A percentile compares a stretch with the other conserved stretches of the same genome.
Conservation (phyloP, 2,888 invertebrate genomes). For the Meandrusa payeni region DNA sequence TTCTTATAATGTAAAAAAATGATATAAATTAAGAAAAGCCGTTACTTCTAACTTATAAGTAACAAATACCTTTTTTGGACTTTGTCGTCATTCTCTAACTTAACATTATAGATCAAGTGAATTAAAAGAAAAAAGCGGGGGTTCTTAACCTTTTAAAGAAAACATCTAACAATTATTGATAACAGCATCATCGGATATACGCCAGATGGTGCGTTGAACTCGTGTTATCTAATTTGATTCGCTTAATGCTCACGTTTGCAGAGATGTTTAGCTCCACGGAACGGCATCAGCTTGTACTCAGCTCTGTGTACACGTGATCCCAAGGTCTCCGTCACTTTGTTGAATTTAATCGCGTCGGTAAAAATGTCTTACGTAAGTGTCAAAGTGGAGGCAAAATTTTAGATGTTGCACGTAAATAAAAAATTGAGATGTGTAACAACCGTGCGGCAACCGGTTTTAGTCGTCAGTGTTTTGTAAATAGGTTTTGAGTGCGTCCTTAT, state of each 20-base stretch:
- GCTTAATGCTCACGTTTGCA: constrained; percentile 14
- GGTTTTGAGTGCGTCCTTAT: constrained; percentile 5
- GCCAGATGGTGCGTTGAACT: constrained; percentile 12
- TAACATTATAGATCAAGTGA: too few species aligned
- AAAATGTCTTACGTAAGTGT: constrained; percentile 62
- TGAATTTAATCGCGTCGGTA: constrained; percentile 39
- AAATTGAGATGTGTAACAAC: too few species aligned
- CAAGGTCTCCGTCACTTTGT: constrained; percentile 33
- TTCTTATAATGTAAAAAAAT: neutral
- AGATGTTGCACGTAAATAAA: constrained; percentile 7
- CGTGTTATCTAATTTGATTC: constrained; percentile 16
- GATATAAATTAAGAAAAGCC: too few species aligned
- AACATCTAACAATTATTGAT: too few species aligned
- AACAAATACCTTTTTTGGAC: too few species aligned
- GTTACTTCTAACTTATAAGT: too few species aligned
- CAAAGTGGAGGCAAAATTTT: constrained; percentile 36
- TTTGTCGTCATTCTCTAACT: too few species aligned
- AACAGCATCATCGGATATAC: too few species aligned
- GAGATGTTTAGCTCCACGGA: constrained; percentile 10
- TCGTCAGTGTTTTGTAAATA: constrained; percentile 4
- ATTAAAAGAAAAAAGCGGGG: too few species aligned
- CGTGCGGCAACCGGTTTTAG: too few species aligned
- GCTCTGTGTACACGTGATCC: constrained; percentile 5
- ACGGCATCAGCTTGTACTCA: neutral
- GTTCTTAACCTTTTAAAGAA: too few species aligned